Evolutionary conservation across 2,797 vertebrate genomes (phyloP).

Genomic region (Arctocebus calabarensis): DNA sequence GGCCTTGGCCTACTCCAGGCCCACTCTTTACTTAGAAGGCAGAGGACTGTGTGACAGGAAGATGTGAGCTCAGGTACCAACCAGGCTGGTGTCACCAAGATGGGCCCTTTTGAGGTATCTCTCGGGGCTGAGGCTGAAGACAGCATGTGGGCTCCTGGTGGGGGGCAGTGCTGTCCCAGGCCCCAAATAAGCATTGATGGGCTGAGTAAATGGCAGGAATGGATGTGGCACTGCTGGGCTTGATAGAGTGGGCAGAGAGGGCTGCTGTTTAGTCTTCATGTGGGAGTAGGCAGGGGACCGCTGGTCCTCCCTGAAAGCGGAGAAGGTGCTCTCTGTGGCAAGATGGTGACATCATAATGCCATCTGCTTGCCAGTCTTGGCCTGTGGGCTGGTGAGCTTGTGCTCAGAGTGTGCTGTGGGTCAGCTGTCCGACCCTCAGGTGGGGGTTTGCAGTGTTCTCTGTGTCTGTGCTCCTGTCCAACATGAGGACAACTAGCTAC

Average conservation of each 20-base stretch:
- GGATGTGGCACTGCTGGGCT: neutral
- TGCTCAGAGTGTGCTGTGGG: neutral
- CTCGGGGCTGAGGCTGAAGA: neutral
- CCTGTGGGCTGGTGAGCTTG: neutral
- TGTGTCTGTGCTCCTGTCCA: neutral
- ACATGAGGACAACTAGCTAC: neutral
- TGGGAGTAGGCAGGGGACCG: neutral
- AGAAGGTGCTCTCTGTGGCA: too few species aligned
- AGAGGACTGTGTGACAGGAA: neutral
- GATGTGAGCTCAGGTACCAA: neutral
- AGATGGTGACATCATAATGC: neutral
- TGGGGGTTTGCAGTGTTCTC: neutral
- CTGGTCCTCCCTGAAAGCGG: neutral
- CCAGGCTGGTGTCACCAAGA: neutral
- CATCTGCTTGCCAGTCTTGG: rapidly evolving
- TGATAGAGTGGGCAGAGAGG: neutral
- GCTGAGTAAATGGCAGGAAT: neutral
- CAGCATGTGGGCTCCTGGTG: rapidly evolving
- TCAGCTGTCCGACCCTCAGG: neutral
- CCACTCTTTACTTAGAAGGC: neutral
- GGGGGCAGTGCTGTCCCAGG: neutral
- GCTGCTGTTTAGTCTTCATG: neutral
- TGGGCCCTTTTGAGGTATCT: neutral
- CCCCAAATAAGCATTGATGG: neutral
- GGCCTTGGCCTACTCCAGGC: neutral